Evolutionary conservation across 2,113 vertebrate species (phyloP).

Genomic region (Pomatorhinus ruficollis): DNA sequence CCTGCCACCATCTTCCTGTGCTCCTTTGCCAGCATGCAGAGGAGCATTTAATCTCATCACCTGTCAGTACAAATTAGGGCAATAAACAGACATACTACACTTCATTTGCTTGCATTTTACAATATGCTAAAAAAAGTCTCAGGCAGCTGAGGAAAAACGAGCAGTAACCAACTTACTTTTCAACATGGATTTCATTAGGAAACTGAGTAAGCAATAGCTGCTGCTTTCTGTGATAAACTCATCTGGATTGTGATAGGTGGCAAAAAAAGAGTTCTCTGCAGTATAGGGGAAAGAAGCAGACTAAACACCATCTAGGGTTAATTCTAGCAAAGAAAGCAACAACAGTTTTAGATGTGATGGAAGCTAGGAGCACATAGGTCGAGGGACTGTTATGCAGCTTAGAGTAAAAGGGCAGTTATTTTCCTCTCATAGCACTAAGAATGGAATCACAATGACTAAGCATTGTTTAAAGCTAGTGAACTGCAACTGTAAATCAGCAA

Average conservation of each 20-base stretch:
- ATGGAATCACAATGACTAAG: conserved; percentile 33
- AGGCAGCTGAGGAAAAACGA: not conserved
- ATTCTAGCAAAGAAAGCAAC: conserved; percentile 22
- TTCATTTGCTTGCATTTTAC: not conserved
- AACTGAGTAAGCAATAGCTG: not conserved
- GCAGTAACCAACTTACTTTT: conserved; percentile 1
- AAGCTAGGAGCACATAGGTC: not conserved
- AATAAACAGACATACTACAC: not conserved
- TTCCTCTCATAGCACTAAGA: conserved; percentile 1
- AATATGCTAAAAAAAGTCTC: not conserved
- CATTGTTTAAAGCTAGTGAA: conserved; percentile 70
- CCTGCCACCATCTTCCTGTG: not conserved
- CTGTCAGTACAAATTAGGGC: not conserved
- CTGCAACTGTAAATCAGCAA: conserved; percentile 66
- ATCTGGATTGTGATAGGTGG: not conserved
- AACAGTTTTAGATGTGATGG: conserved; percentile 9
- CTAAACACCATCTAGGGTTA: conserved; percentile 23
- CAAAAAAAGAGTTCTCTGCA: not conserved
- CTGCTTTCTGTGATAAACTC: not conserved
- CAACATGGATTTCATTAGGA: not conserved
- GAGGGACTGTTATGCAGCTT: not conserved
- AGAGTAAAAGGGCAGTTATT: conserved; percentile 26
- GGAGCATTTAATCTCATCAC: not conserved
- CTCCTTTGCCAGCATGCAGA: not conserved
- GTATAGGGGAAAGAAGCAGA: not conserved